phyloP scores from a whole-genome alignment of 2,888 invertebrate species.

The Chrysomela aeneicollis region DNA sequence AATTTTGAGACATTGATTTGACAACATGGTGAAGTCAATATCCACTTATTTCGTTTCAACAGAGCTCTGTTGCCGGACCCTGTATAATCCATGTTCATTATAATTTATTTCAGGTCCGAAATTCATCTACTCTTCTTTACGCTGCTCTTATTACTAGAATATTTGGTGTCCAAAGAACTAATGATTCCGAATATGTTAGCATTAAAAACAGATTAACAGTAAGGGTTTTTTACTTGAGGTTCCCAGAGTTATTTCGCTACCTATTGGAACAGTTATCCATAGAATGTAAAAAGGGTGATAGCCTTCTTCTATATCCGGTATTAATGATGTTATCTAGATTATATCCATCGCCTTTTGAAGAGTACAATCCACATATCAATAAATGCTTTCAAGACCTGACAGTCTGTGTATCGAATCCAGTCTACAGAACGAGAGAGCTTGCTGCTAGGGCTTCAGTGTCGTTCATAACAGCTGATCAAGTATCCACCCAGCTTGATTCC shows the following conservation, averaged over 20 bases:
- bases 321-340: slow-evolving; percentile 80
- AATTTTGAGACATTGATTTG: too few species aligned
- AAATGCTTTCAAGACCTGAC: slow-evolving; percentile 72
- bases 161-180: slow-evolving; percentile 82
- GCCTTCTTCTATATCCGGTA: slow-evolving; percentile 77
- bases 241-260: slow-evolving; percentile 70
- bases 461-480: slow-evolving; percentile 61
- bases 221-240: slow-evolving; percentile 80
- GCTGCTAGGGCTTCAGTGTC: slow-evolving; percentile 76
- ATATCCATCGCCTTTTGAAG: slow-evolving; percentile 78
- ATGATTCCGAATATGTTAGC: slow-evolving; percentile 66
- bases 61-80: too few species aligned
- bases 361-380: slow-evolving; percentile 69
- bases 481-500: slow-evolving; percentile 50
- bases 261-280: slow-evolving; percentile 54
- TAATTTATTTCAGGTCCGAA: slow-evolving; percentile 71
- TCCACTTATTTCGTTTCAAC: too few species aligned
- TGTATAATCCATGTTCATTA: background rate
- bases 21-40: too few species aligned
- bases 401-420: slow-evolving; percentile 70
- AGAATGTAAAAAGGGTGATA: slow-evolving; percentile 57
- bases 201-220: slow-evolving; percentile 76
- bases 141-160: slow-evolving; percentile 83
- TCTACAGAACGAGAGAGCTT: slow-evolving; percentile 74
- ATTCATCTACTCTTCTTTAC: slow-evolving; percentile 85